These are phyloP conservation scores for Indri indri DNA, from an alignment of 2,113 vertebrate genomes.

Conservation along the genomic window DNA sequence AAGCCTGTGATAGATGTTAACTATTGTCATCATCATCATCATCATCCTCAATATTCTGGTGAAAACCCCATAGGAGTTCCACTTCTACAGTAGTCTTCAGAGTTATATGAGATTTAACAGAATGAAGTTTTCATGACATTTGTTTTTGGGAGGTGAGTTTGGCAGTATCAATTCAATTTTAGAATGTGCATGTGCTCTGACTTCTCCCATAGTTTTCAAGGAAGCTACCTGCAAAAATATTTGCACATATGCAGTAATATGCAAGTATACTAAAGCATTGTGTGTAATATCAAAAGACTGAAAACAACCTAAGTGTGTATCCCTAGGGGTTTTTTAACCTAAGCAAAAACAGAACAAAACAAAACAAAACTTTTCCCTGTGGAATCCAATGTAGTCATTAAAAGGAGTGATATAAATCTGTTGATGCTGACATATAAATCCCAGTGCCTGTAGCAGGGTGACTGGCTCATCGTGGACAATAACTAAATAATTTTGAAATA, in stretches of 20 bases:
- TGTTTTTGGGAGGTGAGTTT: neutral
- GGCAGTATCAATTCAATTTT: neutral
- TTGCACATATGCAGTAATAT: neutral
- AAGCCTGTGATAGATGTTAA: neutral
- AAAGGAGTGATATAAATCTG: slow-evolving; percentile 1
- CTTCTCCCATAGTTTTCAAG: neutral
- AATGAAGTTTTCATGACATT: neutral
- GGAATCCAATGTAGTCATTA: slow-evolving; percentile 23
- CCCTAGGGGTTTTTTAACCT: neutral
- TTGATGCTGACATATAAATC: neutral
- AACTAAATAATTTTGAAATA: slow-evolving; percentile 26
- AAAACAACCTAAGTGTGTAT: slow-evolving; percentile 1
- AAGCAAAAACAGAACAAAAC: slow-evolving; percentile 31
- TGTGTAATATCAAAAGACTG: neutral
- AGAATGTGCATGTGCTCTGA: neutral
- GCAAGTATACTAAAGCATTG: neutral
- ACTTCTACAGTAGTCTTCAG: neutral
- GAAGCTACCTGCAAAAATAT: neutral
- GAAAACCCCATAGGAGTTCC: neutral
- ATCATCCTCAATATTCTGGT: neutral
- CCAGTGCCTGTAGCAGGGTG: neutral
- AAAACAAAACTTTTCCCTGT: neutral
- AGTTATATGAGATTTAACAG: neutral
- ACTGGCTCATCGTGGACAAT: neutral
- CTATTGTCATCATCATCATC: neutral